A percentile compares a stretch with the other conserved stretches of the same genome.
Evolutionary conservation across 2,797 vertebrate species (phyloP).

Genomic region (Poecilia picta): DNA sequence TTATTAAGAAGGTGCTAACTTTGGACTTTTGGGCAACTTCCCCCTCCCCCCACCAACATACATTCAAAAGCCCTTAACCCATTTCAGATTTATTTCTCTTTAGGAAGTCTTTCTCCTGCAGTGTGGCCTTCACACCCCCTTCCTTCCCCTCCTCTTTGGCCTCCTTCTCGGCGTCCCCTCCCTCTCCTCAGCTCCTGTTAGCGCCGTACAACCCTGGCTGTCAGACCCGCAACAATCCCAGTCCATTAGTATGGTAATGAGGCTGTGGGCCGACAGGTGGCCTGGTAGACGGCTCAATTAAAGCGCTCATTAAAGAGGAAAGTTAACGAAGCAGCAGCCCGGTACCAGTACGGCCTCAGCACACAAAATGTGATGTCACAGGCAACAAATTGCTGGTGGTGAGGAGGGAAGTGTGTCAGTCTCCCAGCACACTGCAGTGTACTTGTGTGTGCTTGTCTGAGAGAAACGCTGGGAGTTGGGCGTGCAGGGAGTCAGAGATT

Average conservation of each 20-base stretch:
- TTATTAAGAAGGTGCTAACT: not conserved
- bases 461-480: conserved; percentile 5
- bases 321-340: conserved; percentile 98
- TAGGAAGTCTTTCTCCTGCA: conserved; percentile 38
- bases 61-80: conserved; percentile 11
- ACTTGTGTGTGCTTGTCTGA: conserved; percentile 23
- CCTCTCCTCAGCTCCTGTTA: conserved; percentile 86
- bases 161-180: conserved; percentile 62
- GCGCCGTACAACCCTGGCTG: conserved; percentile 79
- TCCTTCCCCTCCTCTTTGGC: conserved; percentile 33
- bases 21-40: not conserved
- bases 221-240: conserved; percentile 97
- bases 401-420: conserved; percentile 75
- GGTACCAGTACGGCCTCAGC: conserved; percentile 86
- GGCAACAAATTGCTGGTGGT: conserved; percentile 89
- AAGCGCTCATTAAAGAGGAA: conserved; percentile 99
- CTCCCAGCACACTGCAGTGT: conserved; percentile 20
- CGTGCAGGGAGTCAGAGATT: conserved; percentile 45
- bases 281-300: conserved; percentile 99
- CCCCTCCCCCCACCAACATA: too few species aligned
- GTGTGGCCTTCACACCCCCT: conserved; percentile 30
- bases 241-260: conserved; percentile 99
- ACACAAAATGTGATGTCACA: conserved; percentile 97
- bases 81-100: conserved; percentile 20
- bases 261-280: conserved; percentile 98